phyloP scores from a whole-genome alignment of 2,888 invertebrate genomes.

The Hanleya hanleyi region DNA sequence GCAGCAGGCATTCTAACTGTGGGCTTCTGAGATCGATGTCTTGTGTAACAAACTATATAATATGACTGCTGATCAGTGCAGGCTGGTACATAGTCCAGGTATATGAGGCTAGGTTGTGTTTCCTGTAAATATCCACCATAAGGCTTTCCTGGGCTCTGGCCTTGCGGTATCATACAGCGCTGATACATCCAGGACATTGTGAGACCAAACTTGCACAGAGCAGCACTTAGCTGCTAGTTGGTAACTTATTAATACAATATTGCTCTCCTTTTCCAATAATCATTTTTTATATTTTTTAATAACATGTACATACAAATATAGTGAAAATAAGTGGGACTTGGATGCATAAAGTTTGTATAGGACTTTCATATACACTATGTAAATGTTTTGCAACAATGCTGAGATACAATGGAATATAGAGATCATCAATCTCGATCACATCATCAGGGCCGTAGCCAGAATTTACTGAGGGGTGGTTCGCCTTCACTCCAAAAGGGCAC shows the following conservation, averaged over 20 bases:
- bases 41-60: too few species aligned
- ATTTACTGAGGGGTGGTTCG: too few species aligned
- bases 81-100: neutral
- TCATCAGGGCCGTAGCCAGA: too few species aligned
- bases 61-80: neutral
- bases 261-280: neutral
- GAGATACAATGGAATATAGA: neutral
- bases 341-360: neutral
- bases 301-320: neutral
- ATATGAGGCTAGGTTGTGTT: neutral
- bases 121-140: conserved; percentile 5
- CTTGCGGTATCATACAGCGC: neutral
- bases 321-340: neutral
- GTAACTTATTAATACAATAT: neutral
- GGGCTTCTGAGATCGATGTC: too few species aligned
- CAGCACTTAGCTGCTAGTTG: conserved; percentile 3
- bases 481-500: too few species aligned
- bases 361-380: neutral
- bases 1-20: too few species aligned
- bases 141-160: conserved; percentile 3
- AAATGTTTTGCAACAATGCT: neutral
- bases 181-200: neutral
- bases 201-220: neutral
- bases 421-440: neutral
- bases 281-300: neutral